Percentiles rank a stretch among this genome's conserved stretches.
phyloP scores from a whole-genome alignment of 1,140 invertebrate species.

The Leptonema lineaticorne region DNA sequence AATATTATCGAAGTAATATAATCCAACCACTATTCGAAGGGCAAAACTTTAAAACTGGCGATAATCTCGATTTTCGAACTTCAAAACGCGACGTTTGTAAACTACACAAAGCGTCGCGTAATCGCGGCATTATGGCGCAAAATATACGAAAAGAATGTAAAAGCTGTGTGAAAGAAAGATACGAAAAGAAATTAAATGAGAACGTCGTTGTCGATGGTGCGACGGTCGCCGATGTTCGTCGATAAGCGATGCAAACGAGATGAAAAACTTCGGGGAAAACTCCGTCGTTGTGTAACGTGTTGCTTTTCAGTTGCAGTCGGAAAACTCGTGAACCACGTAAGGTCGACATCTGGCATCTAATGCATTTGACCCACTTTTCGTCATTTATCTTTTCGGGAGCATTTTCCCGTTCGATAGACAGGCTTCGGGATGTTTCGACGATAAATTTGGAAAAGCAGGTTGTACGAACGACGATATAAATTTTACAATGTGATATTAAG shows the following conservation, averaged over 20 bases:
- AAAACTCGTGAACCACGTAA: background rate
- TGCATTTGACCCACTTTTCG: constrained; percentile 13
- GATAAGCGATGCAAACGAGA: background rate
- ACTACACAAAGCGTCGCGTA: no score
- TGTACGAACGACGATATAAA: no score
- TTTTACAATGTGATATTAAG: background rate
- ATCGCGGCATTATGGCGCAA: no score
- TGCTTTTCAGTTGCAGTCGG: background rate
- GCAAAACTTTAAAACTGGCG: no score
- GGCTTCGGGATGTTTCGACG: background rate
- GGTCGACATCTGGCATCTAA: constrained; percentile 7
- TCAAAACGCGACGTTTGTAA: no score
- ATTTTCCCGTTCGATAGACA: background rate
- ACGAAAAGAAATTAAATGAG: no score
- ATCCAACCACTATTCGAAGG: no score
- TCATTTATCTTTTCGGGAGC: background rate
- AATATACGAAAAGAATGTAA: no score
- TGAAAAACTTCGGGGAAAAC: background rate
- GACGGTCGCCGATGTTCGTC: background rate
- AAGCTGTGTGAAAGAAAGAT: no score
- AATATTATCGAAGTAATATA: no score
- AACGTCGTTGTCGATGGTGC: background rate
- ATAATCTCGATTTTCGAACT: no score
- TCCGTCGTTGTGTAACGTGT: background rate
- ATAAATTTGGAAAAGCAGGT: background rate